Conservation (phyloP, 2,113 vertebrate species). For the Microcebus jonahi region DNA sequence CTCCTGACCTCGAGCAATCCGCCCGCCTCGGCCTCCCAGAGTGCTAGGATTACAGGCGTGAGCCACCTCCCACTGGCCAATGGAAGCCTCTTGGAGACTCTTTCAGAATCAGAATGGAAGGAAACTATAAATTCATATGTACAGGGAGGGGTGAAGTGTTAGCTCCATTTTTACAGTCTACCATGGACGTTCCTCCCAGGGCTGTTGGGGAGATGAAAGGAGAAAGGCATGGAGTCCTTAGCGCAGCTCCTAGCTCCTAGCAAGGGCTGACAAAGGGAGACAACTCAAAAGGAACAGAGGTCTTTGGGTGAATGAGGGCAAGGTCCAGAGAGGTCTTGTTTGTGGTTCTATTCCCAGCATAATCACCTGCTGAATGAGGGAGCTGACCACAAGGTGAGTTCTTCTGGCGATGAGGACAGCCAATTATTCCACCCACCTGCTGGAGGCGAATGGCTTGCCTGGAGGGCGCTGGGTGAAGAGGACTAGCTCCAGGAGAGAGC, state of each 20-base stretch:
- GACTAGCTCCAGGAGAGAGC: not conserved
- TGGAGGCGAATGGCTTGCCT: not conserved
- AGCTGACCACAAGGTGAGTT: not conserved
- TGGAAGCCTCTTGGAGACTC: not conserved
- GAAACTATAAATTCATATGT: not conserved
- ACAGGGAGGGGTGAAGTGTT: not conserved
- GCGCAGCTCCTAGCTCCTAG: not conserved
- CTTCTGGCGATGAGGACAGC: not conserved
- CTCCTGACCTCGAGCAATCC: too few species aligned
- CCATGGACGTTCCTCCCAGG: not conserved
- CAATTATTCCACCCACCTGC: accelerated
- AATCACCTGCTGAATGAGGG: not conserved
- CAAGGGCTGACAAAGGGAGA: not conserved
- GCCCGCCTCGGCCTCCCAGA: too few species aligned
- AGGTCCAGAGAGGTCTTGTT: not conserved
- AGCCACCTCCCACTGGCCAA: too few species aligned
- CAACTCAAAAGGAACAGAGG: not conserved
- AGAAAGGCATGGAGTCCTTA: not conserved
- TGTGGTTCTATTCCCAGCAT: too few species aligned
- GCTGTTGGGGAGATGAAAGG: not conserved
- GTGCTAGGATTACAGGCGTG: too few species aligned
- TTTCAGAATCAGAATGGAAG: not conserved
- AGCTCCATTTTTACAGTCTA: accelerated
- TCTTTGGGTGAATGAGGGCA: not conserved
- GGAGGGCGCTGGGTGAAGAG: not conserved